phyloP scores from a whole-genome alignment of 1,140 invertebrate genomes.

The Tetragnatha versicolor region DNA sequence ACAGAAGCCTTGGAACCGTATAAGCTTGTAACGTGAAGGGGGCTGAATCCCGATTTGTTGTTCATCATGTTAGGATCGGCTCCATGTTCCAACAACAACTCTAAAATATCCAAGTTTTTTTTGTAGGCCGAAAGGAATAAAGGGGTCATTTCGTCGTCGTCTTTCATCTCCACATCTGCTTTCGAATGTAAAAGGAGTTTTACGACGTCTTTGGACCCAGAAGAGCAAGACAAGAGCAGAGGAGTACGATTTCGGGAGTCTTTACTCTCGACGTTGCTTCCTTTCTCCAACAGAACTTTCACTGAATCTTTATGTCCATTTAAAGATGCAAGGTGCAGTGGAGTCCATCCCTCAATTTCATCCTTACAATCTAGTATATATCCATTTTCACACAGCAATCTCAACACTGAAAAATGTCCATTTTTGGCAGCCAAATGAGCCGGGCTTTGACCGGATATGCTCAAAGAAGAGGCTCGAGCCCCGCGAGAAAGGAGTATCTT shows the following conservation, averaged over 20 bases:
- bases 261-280: background rate
- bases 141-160: slow-evolving; percentile 34
- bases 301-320: slow-evolving; percentile 60
- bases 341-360: slow-evolving; percentile 56
- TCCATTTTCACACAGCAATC: background rate
- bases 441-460: background rate
- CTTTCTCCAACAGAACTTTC: background rate
- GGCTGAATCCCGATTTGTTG: too few species aligned
- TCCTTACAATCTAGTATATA: slow-evolving; percentile 11
- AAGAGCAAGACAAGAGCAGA: background rate
- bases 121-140: slow-evolving; percentile 57
- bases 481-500: slow-evolving; percentile 53
- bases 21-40: too few species aligned
- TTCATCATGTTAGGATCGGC: slow-evolving; percentile 1
- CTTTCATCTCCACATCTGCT: background rate
- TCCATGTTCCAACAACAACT: background rate
- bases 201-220: background rate
- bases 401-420: background rate
- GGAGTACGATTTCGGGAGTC: background rate
- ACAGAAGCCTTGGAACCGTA: too few species aligned
- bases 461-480: slow-evolving; percentile 38
- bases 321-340: slow-evolving; percentile 61
- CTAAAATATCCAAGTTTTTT: slow-evolving; percentile 51
- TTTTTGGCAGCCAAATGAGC: slow-evolving; percentile 48
- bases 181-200: background rate